A percentile compares a stretch with the other conserved stretches of the same genome.
phyloP scores from a whole-genome alignment of 2,888 invertebrate genomes.

The Lysandra coridon region DNA sequence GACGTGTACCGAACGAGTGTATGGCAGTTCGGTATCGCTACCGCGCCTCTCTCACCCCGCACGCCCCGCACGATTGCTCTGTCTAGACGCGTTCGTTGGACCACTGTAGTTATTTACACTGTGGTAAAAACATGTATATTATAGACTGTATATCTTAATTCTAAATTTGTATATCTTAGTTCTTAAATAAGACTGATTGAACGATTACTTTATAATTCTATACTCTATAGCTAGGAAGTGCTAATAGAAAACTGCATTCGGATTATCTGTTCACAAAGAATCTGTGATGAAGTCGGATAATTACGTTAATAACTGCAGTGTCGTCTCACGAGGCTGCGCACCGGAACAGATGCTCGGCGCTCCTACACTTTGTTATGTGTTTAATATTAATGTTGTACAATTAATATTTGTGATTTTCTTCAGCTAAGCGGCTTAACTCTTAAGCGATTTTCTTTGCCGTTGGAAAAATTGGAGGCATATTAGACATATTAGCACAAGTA shows the following conservation, averaged over 20 bases:
- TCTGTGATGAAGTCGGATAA: neutral
- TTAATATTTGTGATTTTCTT: conserved; percentile 3
- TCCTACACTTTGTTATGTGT: conserved; percentile 5
- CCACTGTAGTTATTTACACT: too few species aligned
- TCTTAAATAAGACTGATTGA: neutral
- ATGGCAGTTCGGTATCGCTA: too few species aligned
- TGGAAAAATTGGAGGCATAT: too few species aligned
- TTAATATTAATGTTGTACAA: conserved; percentile 10
- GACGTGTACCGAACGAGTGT: too few species aligned
- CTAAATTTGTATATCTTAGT: neutral
- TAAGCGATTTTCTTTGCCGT: neutral
- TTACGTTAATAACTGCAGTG: neutral
- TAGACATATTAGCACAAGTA: too few species aligned
- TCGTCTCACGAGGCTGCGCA: neutral
- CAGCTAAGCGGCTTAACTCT: neutral
- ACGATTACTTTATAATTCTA: neutral
- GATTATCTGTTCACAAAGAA: neutral
- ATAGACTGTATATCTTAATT: neutral
- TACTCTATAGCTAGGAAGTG: neutral
- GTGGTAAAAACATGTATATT: too few species aligned
- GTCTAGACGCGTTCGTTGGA: too few species aligned
- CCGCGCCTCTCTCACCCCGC: too few species aligned
- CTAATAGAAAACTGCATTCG: neutral
- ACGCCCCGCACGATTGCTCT: too few species aligned
- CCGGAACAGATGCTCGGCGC: neutral